A percentile compares a stretch with the other conserved stretches of the same genome.
phyloP scores from a whole-genome alignment of 2,797 vertebrate species.

The Rallus crepitans region DNA sequence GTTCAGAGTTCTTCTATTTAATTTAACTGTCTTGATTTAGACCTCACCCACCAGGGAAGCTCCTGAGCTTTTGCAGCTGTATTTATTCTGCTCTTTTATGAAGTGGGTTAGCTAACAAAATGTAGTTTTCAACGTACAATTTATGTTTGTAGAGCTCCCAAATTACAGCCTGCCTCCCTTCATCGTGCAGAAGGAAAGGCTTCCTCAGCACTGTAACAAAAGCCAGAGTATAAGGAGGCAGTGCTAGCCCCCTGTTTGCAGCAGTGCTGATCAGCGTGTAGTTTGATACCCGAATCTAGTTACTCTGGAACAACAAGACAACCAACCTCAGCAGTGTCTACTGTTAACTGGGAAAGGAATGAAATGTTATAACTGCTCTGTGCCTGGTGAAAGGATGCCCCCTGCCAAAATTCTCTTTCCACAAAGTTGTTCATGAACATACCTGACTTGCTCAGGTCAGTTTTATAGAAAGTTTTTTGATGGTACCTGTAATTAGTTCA shows the following conservation, averaged over 20 bases:
- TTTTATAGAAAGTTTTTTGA: not conserved
- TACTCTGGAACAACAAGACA: not conserved
- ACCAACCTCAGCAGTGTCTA: not conserved
- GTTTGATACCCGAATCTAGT: not conserved
- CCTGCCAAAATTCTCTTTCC: not conserved
- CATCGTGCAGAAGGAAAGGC: not conserved
- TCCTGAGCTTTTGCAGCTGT: not conserved
- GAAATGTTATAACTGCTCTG: not conserved
- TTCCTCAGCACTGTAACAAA: not conserved
- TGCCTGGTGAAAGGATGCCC: not conserved
- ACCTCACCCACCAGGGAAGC: not conserved
- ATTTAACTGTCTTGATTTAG: conserved; percentile 6
- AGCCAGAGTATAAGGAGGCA: not conserved
- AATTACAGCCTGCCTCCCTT: not conserved
- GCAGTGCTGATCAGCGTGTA: not conserved
- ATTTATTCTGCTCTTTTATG: conserved; percentile 9
- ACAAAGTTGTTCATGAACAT: not conserved
- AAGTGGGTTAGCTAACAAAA: not conserved
- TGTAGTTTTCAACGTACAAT: not conserved
- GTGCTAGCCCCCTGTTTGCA: not conserved
- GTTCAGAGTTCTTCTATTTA: not conserved
- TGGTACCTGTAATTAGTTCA: not conserved
- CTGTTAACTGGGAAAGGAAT: not conserved
- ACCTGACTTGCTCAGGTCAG: not conserved
- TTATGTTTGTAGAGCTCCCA: conserved; percentile 15